These are phyloP conservation scores for Nymphalis urticae DNA, from an alignment of 2,888 invertebrate species.

Conservation along the genomic window DNA sequence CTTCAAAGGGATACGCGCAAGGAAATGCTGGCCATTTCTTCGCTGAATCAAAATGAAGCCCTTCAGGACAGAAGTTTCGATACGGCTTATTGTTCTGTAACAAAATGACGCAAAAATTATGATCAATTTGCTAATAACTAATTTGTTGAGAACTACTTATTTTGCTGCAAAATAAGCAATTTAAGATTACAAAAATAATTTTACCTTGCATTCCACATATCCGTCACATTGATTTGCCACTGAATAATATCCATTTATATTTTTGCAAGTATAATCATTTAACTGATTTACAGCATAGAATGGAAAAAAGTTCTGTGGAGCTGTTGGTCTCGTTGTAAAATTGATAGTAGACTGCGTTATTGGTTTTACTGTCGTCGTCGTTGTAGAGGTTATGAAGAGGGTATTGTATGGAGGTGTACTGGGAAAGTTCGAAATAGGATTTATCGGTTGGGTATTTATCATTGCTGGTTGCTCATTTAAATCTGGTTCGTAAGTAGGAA, in stretches of 20 bases:
- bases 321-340: background rate
- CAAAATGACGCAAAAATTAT: background rate
- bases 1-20: slow-evolving; percentile 84
- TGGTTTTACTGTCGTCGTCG: background rate
- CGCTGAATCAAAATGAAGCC: slow-evolving; percentile 87
- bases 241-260: slow-evolving; percentile 59
- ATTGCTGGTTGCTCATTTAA: too few species aligned
- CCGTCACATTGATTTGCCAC: slow-evolving; percentile 84
- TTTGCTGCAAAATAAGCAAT: background rate
- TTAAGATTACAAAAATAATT: background rate
- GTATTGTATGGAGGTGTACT: too few species aligned
- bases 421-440: too few species aligned
- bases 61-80: slow-evolving; percentile 88
- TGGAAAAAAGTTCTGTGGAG: background rate
- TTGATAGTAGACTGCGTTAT: too few species aligned
- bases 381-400: too few species aligned
- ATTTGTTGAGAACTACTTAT: too few species aligned
- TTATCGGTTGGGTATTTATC: background rate
- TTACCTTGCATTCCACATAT: slow-evolving; percentile 83
- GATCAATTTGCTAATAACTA: too few species aligned
- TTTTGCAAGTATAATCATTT: slow-evolving; percentile 44
- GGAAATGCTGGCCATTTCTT: slow-evolving; percentile 84
- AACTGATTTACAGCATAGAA: slow-evolving; percentile 14
- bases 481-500: background rate
- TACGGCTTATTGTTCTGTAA: slow-evolving; percentile 81